These are phyloP conservation scores for Drosophila takahashii DNA, from an alignment of 1,140 invertebrate species.

Conservation along the genomic window DNA sequence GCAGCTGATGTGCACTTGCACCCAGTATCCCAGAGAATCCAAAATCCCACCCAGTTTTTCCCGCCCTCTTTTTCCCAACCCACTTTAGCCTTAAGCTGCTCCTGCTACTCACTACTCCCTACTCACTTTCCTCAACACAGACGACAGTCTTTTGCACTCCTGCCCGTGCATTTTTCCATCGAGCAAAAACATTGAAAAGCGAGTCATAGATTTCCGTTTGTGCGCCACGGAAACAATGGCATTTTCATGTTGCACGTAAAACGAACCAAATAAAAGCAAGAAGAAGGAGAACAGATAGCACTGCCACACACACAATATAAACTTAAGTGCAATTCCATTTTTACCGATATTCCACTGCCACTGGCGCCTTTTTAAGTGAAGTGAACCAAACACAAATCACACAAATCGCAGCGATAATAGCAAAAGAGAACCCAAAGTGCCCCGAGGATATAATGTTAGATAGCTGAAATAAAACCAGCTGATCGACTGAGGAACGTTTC, in stretches of 20 bases:
- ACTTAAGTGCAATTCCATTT: conserved; percentile 76
- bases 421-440: conserved; percentile 24
- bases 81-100: conserved; percentile 46
- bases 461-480: conserved; percentile 38
- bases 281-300: conserved; percentile 20
- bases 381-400: conserved; percentile 42
- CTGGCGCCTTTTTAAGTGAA: conserved; percentile 69
- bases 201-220: conserved; percentile 80
- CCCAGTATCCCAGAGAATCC: conserved; percentile 10
- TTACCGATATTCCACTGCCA: conserved; percentile 61
- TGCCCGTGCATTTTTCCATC: conserved; percentile 38
- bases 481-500: conserved; percentile 22
- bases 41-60: neutral
- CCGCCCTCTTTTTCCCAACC: neutral
- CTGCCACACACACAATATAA: conserved; percentile 53
- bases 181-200: conserved; percentile 71
- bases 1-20: conserved; percentile 68
- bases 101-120: conserved; percentile 4
- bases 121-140: conserved; percentile 18
- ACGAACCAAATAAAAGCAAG: conserved; percentile 35
- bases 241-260: conserved; percentile 78
- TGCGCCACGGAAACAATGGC: conserved; percentile 72
- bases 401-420: conserved; percentile 41
- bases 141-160: conserved; percentile 79
- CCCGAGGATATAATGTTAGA: conserved; percentile 17